These are phyloP conservation scores for Glaucidium brasilianum DNA, from an alignment of 2,113 vertebrate genomes.

Conservation along the genomic window DNA sequence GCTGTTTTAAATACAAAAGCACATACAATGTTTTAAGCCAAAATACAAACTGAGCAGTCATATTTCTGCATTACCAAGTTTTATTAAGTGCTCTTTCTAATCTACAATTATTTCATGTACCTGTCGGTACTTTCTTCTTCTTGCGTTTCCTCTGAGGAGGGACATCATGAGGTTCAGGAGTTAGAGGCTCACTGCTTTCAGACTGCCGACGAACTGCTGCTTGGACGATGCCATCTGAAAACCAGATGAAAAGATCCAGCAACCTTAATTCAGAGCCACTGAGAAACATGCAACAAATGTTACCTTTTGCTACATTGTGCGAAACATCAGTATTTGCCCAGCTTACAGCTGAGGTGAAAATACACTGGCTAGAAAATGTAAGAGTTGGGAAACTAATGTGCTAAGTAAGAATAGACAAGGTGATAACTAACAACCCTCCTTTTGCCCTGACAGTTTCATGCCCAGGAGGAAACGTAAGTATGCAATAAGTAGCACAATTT, in stretches of 20 bases:
- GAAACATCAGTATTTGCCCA: neutral
- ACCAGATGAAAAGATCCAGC: neutral
- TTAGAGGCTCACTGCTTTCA: constrained; percentile 72
- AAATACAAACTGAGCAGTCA: neutral
- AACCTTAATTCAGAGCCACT: neutral
- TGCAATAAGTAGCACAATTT: neutral
- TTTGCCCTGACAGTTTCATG: neutral
- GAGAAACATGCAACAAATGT: neutral
- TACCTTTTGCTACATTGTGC: neutral
- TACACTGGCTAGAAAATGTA: neutral
- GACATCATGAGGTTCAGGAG: constrained; percentile 67
- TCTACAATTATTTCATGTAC: constrained; percentile 35
- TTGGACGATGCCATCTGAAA: constrained; percentile 75
- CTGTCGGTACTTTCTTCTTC: constrained; percentile 79
- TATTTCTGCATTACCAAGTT: neutral
- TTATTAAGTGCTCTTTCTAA: neutral
- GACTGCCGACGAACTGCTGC: constrained; percentile 67
- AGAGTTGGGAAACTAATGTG: neutral
- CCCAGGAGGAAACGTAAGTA: neutral
- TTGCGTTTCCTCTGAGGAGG: constrained; percentile 79
- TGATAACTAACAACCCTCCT: neutral
- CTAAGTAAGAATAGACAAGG: neutral
- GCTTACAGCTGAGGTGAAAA: neutral
- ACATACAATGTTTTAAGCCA: neutral
- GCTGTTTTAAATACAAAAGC: neutral